Base-by-base conservation (phyloP, 2,888 invertebrate genomes). In the Leucophenga montana region DNA sequence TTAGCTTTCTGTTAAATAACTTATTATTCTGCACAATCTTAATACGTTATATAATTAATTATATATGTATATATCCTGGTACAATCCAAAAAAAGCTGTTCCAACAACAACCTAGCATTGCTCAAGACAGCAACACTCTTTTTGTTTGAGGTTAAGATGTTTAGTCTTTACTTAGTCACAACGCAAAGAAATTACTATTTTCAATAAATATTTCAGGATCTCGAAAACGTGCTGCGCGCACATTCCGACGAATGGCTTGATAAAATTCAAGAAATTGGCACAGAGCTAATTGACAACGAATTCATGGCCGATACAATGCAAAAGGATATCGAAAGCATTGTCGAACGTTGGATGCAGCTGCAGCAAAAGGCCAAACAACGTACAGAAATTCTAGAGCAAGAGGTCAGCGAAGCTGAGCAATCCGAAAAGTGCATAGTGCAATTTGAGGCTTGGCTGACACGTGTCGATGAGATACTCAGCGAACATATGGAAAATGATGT, bases 401-500 rank as follows among this genome's bases (percentile, higher is more conserved):
- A 92, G 77, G 94, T 94, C 74, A 92, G 92, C 78, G 93, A 94
- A 87, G 95, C 95, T 59, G 94, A 95, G 87, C 92, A 92, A 79
- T 93, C 93, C 67, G 95, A 95, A 89, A 91, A 92, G 78, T 91
- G 93, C 79, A 91, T 95, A 76, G 92, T 94, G 79, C 91, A 92
- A 74, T 91, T 94, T 83, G 93, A 93, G 87, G 92, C 92, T 77
- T 94, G 95, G 92, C 90, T 94, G 76, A 90, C 90, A 74, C 91
- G 92, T 84, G 92, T 93, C 80, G 92, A 93, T 85, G 91, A 91
- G 80, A 91, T 92, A 85, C 90, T 94, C 83, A 91, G 92, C 80
- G 92, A 93, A 79, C 91, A 94, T 83, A 90, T 94, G 77, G 92
- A 94, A 83, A 93, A 93, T 84, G 95, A 95, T 89, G 91, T 95